Conservation (phyloP, 2,888 invertebrate species). For the Heliconius charithonia region DNA sequence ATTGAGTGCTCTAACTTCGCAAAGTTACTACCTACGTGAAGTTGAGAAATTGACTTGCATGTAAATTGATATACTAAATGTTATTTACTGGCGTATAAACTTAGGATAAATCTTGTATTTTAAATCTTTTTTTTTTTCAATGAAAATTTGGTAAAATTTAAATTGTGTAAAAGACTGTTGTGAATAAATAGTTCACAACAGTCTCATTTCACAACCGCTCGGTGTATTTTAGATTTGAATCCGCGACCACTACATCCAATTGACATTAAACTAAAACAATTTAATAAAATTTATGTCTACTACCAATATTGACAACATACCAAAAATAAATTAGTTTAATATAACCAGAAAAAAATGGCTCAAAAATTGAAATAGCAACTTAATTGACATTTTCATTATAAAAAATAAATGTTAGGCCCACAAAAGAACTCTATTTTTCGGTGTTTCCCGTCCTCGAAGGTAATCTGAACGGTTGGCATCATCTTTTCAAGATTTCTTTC, state of each 20-base stretch:
- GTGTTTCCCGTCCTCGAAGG: not conserved
- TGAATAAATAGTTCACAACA: too few relatives aligned
- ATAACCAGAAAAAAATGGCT: fast-evolving
- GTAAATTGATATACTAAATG: slow-evolving; percentile 17
- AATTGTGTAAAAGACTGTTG: too few relatives aligned
- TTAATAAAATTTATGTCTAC: too few relatives aligned
- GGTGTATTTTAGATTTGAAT: too few relatives aligned
- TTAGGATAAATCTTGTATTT: slow-evolving; percentile 6
- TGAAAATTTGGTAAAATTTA: not conserved
- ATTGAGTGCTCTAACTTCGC: slow-evolving; percentile 16
- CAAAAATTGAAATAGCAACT: not conserved
- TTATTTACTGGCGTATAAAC: slow-evolving; percentile 10
- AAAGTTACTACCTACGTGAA: not conserved
- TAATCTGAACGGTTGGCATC: slow-evolving; percentile 11
- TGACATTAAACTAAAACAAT: too few relatives aligned
- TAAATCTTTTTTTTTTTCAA: not conserved
- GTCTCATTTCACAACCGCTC: too few relatives aligned
- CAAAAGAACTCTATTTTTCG: slow-evolving; percentile 21
- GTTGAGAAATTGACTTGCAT: slow-evolving; percentile 22
- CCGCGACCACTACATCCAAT: too few relatives aligned
- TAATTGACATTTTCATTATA: slow-evolving; percentile 4
- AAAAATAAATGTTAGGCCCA: not conserved
- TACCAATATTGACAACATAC: too few relatives aligned
- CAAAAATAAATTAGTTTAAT: too few relatives aligned
- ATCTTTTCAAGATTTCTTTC: slow-evolving; percentile 3